These are phyloP conservation scores for Drosophila tani DNA, from an alignment of 1,140 invertebrate species.

Conservation along the genomic window DNA sequence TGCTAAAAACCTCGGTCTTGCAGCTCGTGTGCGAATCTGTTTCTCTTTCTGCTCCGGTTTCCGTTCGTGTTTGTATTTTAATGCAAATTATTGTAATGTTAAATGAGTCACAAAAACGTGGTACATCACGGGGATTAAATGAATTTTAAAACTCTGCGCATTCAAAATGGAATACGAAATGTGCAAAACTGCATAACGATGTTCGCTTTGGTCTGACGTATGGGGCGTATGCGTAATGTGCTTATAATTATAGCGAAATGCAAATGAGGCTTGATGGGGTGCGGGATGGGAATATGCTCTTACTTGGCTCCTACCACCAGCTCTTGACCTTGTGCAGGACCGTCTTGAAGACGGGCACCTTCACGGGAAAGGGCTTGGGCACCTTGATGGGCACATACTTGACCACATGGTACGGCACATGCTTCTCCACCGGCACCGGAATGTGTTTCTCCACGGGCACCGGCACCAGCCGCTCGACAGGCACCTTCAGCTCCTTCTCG, in stretches of 20 bases:
- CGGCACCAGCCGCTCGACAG: conserved; percentile 90
- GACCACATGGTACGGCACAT: conserved; percentile 89
- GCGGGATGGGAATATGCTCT: not conserved
- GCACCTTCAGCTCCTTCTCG: conserved; percentile 89
- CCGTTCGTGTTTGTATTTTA: conserved; percentile 54
- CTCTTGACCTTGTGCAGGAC: conserved; percentile 87
- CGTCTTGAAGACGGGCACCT: conserved; percentile 90
- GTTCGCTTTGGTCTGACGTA: conserved; percentile 49
- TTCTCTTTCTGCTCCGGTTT: conserved; percentile 33
- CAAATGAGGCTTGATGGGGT: conserved; percentile 18
- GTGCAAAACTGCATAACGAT: conserved; percentile 55
- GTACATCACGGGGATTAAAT: conserved; percentile 61
- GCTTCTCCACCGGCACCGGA: conserved; percentile 90
- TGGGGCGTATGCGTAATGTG: conserved; percentile 56
- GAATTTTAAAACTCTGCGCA: conserved; percentile 55
- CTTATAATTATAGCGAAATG: conserved; percentile 62
- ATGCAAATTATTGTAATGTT: conserved; percentile 71
- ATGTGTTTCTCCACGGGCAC: conserved; percentile 90
- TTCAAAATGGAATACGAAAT: conserved; percentile 48
- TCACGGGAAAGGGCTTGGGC: conserved; percentile 91
- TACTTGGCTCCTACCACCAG: conserved; percentile 68
- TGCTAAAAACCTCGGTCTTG: conserved; percentile 50
- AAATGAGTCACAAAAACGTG: conserved; percentile 77
- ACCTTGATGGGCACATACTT: conserved; percentile 90
- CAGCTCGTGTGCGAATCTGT: conserved; percentile 2